Conservation (phyloP, 2,113 vertebrate species). For the Rhynchomys soricoides region DNA sequence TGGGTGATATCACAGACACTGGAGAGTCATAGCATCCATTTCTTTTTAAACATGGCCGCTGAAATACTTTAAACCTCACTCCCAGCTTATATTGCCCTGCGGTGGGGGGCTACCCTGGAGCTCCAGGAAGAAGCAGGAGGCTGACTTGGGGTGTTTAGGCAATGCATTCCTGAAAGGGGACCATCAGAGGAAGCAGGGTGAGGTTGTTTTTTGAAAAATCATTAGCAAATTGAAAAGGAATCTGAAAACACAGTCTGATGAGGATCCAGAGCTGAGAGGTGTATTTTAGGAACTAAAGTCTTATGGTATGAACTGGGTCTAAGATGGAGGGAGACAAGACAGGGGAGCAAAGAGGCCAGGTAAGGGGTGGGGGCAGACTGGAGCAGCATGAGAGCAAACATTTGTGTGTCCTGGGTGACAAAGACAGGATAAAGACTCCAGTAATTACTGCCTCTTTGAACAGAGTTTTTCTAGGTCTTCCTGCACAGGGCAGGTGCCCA, state of each 20-base stretch:
- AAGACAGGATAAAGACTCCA: fast-evolving
- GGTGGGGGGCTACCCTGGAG: fast-evolving
- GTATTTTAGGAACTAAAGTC: background rate
- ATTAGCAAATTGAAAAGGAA: background rate
- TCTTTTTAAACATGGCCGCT: background rate
- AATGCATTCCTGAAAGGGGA: background rate
- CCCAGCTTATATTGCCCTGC: background rate
- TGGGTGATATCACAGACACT: background rate
- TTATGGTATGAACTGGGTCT: background rate
- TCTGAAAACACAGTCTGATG: background rate
- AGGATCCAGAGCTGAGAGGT: too few relatives aligned
- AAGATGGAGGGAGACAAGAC: background rate
- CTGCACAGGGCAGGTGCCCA: background rate
- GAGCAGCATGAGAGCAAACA: background rate
- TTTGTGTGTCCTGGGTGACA: fast-evolving
- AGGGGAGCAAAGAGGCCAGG: background rate
- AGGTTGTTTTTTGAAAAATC: background rate
- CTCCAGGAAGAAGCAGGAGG: background rate
- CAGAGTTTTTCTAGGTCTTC: background rate
- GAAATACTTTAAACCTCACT: background rate
- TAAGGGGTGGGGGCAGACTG: background rate
- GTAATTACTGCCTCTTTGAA: background rate
- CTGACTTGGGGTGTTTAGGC: background rate
- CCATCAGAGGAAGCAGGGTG: too few relatives aligned
- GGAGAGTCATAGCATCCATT: background rate